These are phyloP conservation scores for Thamnophis sirtalis DNA, from an alignment of 2,113 vertebrate species.

Conservation along the genomic window DNA sequence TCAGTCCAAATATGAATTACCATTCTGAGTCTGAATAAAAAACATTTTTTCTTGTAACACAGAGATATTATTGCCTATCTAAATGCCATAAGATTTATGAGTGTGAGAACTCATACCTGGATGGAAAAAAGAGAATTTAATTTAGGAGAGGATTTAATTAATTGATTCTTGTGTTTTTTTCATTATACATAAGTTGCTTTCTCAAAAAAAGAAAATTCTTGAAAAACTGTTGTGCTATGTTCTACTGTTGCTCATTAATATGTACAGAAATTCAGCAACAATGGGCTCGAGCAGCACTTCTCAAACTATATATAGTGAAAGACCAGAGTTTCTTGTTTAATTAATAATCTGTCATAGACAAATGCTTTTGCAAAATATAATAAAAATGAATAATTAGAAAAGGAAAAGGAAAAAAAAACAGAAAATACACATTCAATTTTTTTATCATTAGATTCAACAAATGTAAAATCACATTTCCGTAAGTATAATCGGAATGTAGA, in stretches of 20 bases:
- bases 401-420: neutral
- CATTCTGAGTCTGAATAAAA: neutral
- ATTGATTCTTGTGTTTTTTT: neutral
- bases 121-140: neutral
- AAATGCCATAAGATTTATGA: neutral
- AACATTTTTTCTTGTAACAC: neutral
- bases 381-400: neutral
- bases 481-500: neutral
- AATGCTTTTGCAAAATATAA: neutral
- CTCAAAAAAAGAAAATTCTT: neutral
- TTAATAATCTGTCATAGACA: neutral
- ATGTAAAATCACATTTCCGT: neutral
- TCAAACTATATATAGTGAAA: neutral
- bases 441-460: neutral
- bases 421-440: neutral
- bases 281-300: neutral
- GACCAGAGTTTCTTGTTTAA: neutral
- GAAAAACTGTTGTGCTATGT: neutral
- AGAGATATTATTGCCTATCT: neutral
- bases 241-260: neutral
- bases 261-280: neutral
- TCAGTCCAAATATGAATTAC: neutral
- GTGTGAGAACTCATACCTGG: neutral
- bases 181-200: neutral
- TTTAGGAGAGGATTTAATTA: neutral